phyloP scores from a whole-genome alignment of 30 jellyfish, hydroid and myxozoan genomes.

The Nemopilema nomurai region DNA sequence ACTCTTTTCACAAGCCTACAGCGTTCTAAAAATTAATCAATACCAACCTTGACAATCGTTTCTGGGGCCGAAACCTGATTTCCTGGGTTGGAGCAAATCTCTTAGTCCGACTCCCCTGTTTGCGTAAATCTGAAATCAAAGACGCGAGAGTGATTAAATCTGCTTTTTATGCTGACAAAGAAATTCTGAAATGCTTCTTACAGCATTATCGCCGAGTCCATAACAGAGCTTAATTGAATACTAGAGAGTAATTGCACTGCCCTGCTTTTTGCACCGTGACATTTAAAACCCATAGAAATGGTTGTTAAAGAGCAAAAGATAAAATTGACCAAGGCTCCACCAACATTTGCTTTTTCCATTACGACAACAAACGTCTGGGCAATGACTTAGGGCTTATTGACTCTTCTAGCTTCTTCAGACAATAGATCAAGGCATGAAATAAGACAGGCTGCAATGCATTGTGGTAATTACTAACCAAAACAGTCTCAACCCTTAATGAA shows the following conservation, averaged over 20 bases:
- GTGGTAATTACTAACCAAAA: neutral
- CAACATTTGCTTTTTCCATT: neutral
- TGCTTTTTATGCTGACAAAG: neutral
- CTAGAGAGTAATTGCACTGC: neutral
- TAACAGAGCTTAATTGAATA: neutral
- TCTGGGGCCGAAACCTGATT: too few relatives aligned
- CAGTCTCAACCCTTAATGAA: too few relatives aligned
- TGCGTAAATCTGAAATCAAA: slow-evolving; percentile 8
- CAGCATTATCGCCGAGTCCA: neutral
- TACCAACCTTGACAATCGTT: too few relatives aligned
- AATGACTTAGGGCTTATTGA: neutral
- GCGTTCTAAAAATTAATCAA: too few relatives aligned
- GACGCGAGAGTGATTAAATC: neutral
- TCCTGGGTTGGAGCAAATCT: neutral
- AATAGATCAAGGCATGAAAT: neutral
- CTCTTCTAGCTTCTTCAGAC: neutral
- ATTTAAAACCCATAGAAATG: neutral
- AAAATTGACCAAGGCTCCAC: neutral
- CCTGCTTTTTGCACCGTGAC: neutral
- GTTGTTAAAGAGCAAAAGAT: neutral
- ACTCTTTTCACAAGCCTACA: too few relatives aligned
- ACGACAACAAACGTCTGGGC: neutral
- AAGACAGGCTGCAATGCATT: neutral
- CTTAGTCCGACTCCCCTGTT: neutral
- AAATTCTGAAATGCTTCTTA: neutral